These are phyloP conservation scores for Acanthurus leucopareius DNA, from an alignment of 2,797 vertebrate genomes.

Conservation along the genomic window DNA sequence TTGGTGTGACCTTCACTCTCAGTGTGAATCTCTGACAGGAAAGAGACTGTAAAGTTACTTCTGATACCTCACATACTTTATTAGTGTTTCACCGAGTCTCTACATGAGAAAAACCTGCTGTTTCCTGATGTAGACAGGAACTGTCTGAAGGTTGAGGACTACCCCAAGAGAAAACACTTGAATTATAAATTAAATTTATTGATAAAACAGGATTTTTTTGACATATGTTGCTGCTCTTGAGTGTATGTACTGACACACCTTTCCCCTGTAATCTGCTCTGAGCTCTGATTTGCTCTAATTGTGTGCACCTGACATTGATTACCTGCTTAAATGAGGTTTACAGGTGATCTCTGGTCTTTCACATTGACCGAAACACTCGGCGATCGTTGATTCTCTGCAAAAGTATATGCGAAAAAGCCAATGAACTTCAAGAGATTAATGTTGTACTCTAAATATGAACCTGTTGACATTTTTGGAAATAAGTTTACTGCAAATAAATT, in stretches of 20 bases:
- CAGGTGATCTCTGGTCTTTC: no score
- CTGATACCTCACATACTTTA: background rate
- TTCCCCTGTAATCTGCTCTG: background rate
- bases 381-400: no score
- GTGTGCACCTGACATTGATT: background rate
- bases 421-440: no score
- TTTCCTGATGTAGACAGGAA: background rate
- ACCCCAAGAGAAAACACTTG: background rate
- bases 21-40: constrained; percentile 5
- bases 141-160: background rate
- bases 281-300: background rate
- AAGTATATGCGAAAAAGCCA: no score
- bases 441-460: no score
- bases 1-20: constrained; percentile 36
- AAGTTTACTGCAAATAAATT: no score
- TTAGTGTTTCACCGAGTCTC: background rate
- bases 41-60: background rate
- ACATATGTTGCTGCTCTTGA: background rate
- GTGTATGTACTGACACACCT: background rate
- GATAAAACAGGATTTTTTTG: background rate
- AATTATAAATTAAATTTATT: background rate
- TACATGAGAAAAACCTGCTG: background rate
- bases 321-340: no score
- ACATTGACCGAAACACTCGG: no score
- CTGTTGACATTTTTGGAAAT: no score